phyloP scores from a whole-genome alignment of 2,113 vertebrate genomes.

The Dasyornis broadbenti region DNA sequence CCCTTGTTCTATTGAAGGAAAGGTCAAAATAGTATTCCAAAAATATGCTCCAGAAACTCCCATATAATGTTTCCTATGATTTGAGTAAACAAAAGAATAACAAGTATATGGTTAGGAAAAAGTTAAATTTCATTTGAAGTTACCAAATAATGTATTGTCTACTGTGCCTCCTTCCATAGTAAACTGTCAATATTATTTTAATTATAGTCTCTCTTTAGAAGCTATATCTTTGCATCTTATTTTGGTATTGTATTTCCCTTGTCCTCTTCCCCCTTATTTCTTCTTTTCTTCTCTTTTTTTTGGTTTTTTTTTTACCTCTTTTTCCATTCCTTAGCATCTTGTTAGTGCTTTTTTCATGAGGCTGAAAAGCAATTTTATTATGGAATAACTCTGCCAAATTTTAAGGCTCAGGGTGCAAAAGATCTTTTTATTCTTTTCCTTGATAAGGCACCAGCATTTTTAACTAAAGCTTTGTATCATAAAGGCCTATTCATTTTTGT shows the following conservation, averaged over 20 bases:
- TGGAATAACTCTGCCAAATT: not conserved
- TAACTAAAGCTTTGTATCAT: not conserved
- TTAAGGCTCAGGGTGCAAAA: not conserved
- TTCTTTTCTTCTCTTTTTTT: too few relatives aligned
- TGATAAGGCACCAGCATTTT: not conserved
- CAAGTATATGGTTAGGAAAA: not conserved
- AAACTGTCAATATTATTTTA: not conserved
- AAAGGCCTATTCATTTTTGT: not conserved
- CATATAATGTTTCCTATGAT: not conserved
- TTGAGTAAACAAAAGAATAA: not conserved
- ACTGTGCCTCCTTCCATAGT: not conserved
- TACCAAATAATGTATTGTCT: not conserved
- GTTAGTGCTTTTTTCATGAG: not conserved
- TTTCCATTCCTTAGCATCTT: not conserved
- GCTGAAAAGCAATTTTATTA: not conserved
- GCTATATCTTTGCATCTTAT: not conserved
- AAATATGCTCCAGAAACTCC: not conserved
- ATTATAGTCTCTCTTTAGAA: not conserved
- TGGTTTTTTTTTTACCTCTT: not conserved
- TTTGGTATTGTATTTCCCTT: not conserved
- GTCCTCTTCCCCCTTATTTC: not conserved
- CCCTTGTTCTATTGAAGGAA: not conserved
- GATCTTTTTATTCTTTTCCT: not conserved
- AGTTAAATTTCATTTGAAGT: not conserved
- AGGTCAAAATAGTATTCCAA: not conserved